phyloP scores from a whole-genome alignment of 2,113 vertebrate species.

The Poeciliopsis retropinna region DNA sequence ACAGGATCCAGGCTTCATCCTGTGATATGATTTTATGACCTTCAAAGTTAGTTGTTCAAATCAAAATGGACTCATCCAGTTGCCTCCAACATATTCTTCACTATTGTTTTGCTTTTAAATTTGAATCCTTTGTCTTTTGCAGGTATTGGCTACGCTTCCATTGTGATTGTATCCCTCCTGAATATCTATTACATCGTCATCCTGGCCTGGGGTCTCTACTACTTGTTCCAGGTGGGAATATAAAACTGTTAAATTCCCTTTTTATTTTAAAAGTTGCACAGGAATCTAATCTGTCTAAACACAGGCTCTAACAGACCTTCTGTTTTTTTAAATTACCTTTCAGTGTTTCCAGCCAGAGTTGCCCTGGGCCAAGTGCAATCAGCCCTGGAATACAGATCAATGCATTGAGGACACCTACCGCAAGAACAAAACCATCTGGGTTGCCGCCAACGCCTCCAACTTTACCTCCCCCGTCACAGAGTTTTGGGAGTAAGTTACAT shows the following conservation, averaged over 20 bases:
- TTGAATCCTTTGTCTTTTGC: constrained; percentile 20
- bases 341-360: constrained; percentile 92
- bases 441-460: constrained; percentile 83
- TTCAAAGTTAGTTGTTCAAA: too few species aligned
- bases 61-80: too few species aligned
- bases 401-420: constrained; percentile 94
- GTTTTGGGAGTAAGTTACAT: constrained; percentile 95
- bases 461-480: constrained; percentile 96
- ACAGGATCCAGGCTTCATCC: too few species aligned
- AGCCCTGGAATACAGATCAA: constrained; percentile 89
- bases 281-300: neutral
- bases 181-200: constrained; percentile 99
- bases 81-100: too few species aligned
- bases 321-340: neutral
- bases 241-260: neutral
- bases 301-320: neutral
- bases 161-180: constrained; percentile 96
- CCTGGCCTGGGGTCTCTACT: constrained; percentile 97
- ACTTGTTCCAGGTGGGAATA: constrained; percentile 86
- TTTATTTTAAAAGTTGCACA: too few species aligned
- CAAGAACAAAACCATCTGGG: constrained; percentile 88
- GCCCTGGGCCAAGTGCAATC: constrained; percentile 95
- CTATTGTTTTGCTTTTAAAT: neutral
- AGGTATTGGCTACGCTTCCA: constrained; percentile 99
- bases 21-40: too few species aligned